Evolutionary conservation across 1,140 invertebrate genomes (phyloP).

Genomic region (Drosophila lacteicornis): DNA sequence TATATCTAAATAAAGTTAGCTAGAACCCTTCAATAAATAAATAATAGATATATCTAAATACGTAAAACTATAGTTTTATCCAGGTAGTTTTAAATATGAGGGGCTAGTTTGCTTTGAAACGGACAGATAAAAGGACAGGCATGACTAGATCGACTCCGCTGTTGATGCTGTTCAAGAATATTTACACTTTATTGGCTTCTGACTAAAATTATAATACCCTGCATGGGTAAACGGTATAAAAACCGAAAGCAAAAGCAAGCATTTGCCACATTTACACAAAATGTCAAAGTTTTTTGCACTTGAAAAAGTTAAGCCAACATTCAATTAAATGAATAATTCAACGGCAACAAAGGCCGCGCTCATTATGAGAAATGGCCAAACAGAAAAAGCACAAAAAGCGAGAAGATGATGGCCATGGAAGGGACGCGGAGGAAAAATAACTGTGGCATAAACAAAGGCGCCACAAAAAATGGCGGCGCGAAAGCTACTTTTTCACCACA

Average conservation of each 20-base stretch:
- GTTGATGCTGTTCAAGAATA: too few relatives aligned
- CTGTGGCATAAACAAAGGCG: conserved; percentile 80
- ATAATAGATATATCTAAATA: too few relatives aligned
- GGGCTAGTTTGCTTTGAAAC: too few relatives aligned
- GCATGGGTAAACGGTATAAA: neutral
- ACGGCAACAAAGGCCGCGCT: conserved; percentile 54
- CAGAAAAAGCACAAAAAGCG: conserved; percentile 67
- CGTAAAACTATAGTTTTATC: too few relatives aligned
- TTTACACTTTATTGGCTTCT: too few relatives aligned
- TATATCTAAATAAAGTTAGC: too few relatives aligned
- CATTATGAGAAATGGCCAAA: conserved; percentile 77
- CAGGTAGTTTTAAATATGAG: too few relatives aligned
- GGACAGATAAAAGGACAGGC: too few relatives aligned
- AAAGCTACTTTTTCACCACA: conserved; percentile 75
- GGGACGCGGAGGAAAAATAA: conserved; percentile 46
- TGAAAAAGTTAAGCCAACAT: conserved; percentile 75
- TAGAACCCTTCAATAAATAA: too few relatives aligned
- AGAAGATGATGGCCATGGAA: conserved; percentile 33
- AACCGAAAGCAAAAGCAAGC: conserved; percentile 44
- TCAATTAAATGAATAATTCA: conserved; percentile 76
- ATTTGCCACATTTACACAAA: conserved; percentile 79
- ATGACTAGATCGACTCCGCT: too few relatives aligned
- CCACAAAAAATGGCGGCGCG: conserved; percentile 84
- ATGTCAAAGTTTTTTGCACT: conserved; percentile 83
- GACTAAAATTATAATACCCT: too few relatives aligned